Evolutionary conservation across 2,113 vertebrate species (phyloP).

Genomic region (Grus americana): DNA sequence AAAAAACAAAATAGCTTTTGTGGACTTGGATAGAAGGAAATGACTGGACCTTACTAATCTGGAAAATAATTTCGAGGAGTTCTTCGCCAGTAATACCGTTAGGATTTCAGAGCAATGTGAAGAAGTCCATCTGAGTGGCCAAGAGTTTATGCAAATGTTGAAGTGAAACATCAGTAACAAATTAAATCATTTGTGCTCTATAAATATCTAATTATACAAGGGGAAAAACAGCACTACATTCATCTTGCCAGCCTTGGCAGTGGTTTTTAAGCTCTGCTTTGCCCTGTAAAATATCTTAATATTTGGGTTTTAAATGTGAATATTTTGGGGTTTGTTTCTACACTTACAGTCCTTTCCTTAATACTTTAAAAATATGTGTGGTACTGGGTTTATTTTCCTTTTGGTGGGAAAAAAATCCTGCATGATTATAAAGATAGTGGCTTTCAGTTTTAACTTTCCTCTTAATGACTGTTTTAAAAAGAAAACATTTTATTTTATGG

Average conservation of each 20-base stretch:
- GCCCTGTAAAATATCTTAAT: slow-evolving; percentile 20
- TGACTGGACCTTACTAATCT: slow-evolving; percentile 38
- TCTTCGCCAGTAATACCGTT: slow-evolving; percentile 1
- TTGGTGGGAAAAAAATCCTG: slow-evolving; percentile 11
- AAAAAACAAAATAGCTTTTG: not conserved
- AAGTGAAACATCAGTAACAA: slow-evolving; percentile 67
- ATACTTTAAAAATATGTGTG: not conserved
- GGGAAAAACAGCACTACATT: slow-evolving; percentile 33
- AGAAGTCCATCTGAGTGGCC: slow-evolving; percentile 56
- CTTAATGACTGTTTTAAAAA: slow-evolving; percentile 25
- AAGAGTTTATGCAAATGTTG: slow-evolving; percentile 73
- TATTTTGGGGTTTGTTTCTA: not conserved
- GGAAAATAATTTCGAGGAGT: slow-evolving; percentile 29
- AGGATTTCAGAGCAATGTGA: slow-evolving; percentile 35
- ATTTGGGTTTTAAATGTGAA: slow-evolving; percentile 26
- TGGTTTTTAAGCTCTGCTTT: slow-evolving; percentile 51
- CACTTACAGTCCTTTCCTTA: not conserved
- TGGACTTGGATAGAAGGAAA: not conserved
- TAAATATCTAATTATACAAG: slow-evolving; percentile 71
- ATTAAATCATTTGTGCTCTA: slow-evolving; percentile 69
- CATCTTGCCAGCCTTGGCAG: slow-evolving; percentile 49
- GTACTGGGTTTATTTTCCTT: not conserved
- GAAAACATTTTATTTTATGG: not conserved
- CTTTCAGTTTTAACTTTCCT: slow-evolving; percentile 36
- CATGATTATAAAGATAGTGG: not conserved